Conservation (phyloP, 1,140 invertebrate genomes). For the Drosophila micromelanica region DNA sequence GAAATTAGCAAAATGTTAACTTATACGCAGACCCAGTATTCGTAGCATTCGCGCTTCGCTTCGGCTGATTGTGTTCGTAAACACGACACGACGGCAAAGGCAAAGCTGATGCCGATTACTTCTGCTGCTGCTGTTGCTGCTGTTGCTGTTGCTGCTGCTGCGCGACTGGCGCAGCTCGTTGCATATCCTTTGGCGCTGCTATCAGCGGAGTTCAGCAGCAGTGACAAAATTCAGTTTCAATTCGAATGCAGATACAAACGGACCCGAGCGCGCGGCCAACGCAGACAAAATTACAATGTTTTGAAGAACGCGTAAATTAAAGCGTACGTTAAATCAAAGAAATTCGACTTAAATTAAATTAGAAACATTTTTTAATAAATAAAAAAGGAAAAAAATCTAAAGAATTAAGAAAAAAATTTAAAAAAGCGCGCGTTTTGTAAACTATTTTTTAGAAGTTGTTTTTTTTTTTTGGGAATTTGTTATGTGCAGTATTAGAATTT, state of each 20-base stretch:
- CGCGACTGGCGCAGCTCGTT: conserved; percentile 62
- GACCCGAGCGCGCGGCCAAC: conserved; percentile 52
- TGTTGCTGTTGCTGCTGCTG: conserved; percentile 57
- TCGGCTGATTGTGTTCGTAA: conserved; percentile 3
- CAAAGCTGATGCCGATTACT: conserved; percentile 1
- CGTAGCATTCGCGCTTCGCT: not conserved
- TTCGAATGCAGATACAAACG: conserved; percentile 69
- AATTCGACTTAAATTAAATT: not conserved
- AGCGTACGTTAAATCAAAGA: not conserved
- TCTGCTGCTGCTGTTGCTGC: conserved; percentile 16
- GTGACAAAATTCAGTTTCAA: conserved; percentile 59
- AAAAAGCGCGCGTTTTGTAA: not conserved
- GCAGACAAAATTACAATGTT: conserved; percentile 8
- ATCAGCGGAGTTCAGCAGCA: conserved; percentile 44
- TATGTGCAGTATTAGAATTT: too few relatives aligned
- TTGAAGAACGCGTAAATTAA: conserved; percentile 37
- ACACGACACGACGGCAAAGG: conserved; percentile 1
- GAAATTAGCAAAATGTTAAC: not conserved
- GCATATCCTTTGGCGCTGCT: conserved; percentile 77
- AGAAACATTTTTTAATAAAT: not conserved
- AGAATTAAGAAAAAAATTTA: not conserved
- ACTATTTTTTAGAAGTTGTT: too few relatives aligned
- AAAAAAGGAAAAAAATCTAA: not conserved
- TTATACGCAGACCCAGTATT: conserved; percentile 26
- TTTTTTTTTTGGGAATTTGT: too few relatives aligned